Evolutionary conservation across 2,888 invertebrate genomes (phyloP), one percentile per base, ranked within the genome.

Genomic region (Tortrix viridana): DNA sequence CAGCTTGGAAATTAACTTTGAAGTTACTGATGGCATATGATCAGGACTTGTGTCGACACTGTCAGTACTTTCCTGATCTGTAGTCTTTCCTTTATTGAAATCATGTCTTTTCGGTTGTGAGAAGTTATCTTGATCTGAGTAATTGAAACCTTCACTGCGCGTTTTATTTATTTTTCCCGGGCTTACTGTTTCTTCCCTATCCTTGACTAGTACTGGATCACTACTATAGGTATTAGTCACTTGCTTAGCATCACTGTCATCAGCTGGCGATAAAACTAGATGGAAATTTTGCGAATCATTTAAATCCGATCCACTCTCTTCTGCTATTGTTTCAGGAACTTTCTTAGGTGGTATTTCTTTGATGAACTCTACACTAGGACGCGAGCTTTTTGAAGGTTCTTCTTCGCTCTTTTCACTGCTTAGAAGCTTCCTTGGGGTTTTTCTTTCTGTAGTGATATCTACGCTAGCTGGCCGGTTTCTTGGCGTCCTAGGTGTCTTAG

Each of bases 281-380:
- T 85, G 88, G 56, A 92, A 81, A 53, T 81, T 82, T 78, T 92
- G 92, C 0, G 92, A 92, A 68, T 92, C 91, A 59, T 88, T 84
- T 5, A 85, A 67, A 56, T 86, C 86, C 0, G 82, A 81, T 44
- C 67, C 74, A 55, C 61, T 77, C 69, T 89, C 89, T 62, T 85
- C 85, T 1, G 66, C 48, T 18, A 86, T 86, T 0, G 82, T 82
- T 65, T 85, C 84, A 14, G 84, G 79, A 19, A 84, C 69, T 63
- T 77, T 74, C 19, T 67, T 70, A 0, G 79, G 73, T 1, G 82
- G 71, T 43, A 81, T 81, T 78, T 88, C 85, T 66, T 73, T 74
- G 0, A 84, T 74, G 37, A 86, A 82, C 65, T 86, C 85, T 3
- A 84, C 77, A 55, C 80, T 85, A 0, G 84, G 82, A 22, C 78